Evolutionary conservation across 2,888 invertebrate genomes (phyloP).

Genomic region (Callyntrura guangdongensis): DNA sequence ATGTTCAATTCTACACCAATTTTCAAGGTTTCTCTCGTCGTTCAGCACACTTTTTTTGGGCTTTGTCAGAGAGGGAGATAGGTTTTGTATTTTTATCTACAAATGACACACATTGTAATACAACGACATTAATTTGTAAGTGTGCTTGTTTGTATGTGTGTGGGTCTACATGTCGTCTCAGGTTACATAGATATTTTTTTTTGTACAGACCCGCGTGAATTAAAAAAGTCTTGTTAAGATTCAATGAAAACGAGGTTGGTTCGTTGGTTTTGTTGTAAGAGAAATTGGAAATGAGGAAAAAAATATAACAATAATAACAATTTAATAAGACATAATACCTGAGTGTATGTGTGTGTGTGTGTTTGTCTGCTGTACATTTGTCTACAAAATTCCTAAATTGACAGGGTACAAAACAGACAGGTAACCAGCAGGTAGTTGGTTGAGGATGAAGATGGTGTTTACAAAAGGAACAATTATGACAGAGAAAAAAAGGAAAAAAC

Average conservation of each 20-base stretch:
- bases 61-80: constrained; percentile 7
- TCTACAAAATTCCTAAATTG: neutral
- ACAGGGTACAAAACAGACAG: neutral
- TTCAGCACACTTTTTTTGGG: constrained; percentile 3
- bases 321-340: neutral
- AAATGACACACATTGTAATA: constrained; percentile 34
- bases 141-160: neutral
- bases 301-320: neutral
- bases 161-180: neutral
- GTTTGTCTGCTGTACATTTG: neutral
- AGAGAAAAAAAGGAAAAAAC: constrained; percentile 23
- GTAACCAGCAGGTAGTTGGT: neutral
- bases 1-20: neutral
- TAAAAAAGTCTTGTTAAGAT: constrained; percentile 27
- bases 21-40: neutral
- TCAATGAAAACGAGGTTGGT: constrained; percentile 14
- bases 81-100: neutral
- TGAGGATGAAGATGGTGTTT: neutral
- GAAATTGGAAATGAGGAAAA: constrained; percentile 9
- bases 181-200: neutral
- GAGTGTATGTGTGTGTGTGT: neutral
- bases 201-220: neutral
- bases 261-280: neutral
- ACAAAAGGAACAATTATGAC: constrained; percentile 24
- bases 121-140: constrained; percentile 43